Evolutionary conservation across 35 echinoderm and acorn worm genomes (phyloP).

Genomic region (Holothuria glaberrima): DNA sequence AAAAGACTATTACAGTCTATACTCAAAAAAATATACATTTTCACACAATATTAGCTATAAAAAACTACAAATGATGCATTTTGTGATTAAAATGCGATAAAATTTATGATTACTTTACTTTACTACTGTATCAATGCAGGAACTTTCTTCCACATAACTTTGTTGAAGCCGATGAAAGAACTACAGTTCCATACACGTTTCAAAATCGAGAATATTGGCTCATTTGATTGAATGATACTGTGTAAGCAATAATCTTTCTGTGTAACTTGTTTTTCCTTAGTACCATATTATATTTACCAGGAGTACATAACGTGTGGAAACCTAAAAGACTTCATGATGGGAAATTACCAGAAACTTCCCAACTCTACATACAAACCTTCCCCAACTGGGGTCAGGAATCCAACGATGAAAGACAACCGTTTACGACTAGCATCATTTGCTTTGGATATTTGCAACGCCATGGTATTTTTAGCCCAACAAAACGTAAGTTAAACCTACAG

Average conservation of each 20-base stretch:
- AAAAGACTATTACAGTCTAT: too few species aligned
- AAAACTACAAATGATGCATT: too few species aligned
- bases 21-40: too few species aligned
- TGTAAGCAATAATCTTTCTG: neutral
- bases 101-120: too few species aligned
- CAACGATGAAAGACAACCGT: neutral
- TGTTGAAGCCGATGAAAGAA: too few species aligned
- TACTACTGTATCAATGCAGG: too few species aligned
- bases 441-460: neutral
- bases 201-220: too few species aligned
- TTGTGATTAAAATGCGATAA: too few species aligned
- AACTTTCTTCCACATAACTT: too few species aligned
- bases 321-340: conserved; percentile 3
- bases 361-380: neutral
- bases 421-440: neutral
- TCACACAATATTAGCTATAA: too few species aligned
- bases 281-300: conserved; percentile 44
- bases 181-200: too few species aligned
- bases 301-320: conserved; percentile 36
- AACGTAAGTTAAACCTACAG: neutral
- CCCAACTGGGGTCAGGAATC: neutral
- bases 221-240: neutral
- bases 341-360: neutral
- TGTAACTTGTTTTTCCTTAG: conserved; percentile 2
- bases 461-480: neutral